Conservation (phyloP, 1,140 invertebrate species). For the Aradophagus sp. region DNA sequence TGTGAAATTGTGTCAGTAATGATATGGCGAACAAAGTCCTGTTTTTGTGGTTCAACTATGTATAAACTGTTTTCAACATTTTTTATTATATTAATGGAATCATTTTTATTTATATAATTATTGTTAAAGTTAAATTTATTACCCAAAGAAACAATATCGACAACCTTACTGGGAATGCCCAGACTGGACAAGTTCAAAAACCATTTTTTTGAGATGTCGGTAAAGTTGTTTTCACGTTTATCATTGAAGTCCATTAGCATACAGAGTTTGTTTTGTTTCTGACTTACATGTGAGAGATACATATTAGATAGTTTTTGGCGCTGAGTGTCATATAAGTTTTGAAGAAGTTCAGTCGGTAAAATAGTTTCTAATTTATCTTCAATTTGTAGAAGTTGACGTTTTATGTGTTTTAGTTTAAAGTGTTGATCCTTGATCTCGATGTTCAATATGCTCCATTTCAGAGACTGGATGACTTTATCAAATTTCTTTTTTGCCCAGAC, state of each 20-base stretch:
- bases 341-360: conserved; percentile 4
- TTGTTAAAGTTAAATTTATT: conserved; percentile 25
- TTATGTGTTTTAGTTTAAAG: background rate
- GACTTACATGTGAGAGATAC: background rate
- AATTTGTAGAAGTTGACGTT: background rate
- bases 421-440: conserved; percentile 11
- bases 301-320: background rate
- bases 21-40: background rate
- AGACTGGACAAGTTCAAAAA: conserved; percentile 1
- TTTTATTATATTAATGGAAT: conserved; percentile 5
- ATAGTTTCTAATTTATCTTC: conserved; percentile 2
- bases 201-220: background rate
- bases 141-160: conserved; percentile 21
- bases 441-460: conserved; percentile 1
- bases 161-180: conserved; percentile 20
- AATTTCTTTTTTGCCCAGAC: background rate
- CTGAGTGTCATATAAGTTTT: conserved; percentile 1
- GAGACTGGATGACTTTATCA: background rate
- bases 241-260: background rate
- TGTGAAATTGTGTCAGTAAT: conserved; percentile 3
- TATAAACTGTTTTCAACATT: conserved; percentile 6
- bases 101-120: background rate
- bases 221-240: conserved; percentile 1
- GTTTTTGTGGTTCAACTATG: background rate
- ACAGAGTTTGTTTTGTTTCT: conserved; percentile 3